phyloP scores from a whole-genome alignment of 2,888 invertebrate genomes.

The Ctenicera cuprea region DNA sequence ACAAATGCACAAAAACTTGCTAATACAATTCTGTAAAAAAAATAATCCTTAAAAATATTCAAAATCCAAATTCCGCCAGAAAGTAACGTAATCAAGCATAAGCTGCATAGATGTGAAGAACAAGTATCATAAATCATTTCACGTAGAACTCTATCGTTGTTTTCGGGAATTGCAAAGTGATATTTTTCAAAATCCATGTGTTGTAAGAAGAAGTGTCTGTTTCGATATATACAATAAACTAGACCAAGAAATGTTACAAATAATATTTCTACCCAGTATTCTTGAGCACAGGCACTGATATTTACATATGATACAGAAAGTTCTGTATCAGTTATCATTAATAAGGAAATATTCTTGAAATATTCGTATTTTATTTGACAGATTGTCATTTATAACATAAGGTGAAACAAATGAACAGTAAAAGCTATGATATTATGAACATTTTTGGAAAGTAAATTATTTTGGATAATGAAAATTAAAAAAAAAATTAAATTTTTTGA shows the following conservation, averaged over 20 bases:
- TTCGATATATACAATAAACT: background rate
- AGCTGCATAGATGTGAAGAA: conserved; percentile 11
- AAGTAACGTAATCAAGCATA: conserved; percentile 15
- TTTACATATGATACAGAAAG: too few relatives aligned
- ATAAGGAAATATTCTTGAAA: background rate
- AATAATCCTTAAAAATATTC: conserved; percentile 28
- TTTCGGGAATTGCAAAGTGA: background rate
- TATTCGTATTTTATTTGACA: background rate
- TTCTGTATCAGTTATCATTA: conserved; percentile 1
- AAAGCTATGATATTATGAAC: too few relatives aligned
- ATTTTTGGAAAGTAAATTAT: too few relatives aligned
- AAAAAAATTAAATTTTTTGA: too few relatives aligned
- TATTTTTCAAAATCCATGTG: conserved; percentile 7
- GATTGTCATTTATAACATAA: too few relatives aligned
- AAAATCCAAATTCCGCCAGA: conserved; percentile 24
- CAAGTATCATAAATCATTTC: conserved; percentile 29
- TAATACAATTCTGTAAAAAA: conserved; percentile 28
- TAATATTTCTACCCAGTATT: background rate
- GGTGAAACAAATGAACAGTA: too few relatives aligned
- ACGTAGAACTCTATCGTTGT: conserved; percentile 11
- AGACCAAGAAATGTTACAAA: background rate
- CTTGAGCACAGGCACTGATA: background rate
- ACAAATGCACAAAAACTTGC: conserved; percentile 36
- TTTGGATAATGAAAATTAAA: too few relatives aligned
- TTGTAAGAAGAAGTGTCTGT: background rate